Evolutionary conservation across 2,797 vertebrate genomes (phyloP).

Genomic region (Cynodonichthys magdalenae): DNA sequence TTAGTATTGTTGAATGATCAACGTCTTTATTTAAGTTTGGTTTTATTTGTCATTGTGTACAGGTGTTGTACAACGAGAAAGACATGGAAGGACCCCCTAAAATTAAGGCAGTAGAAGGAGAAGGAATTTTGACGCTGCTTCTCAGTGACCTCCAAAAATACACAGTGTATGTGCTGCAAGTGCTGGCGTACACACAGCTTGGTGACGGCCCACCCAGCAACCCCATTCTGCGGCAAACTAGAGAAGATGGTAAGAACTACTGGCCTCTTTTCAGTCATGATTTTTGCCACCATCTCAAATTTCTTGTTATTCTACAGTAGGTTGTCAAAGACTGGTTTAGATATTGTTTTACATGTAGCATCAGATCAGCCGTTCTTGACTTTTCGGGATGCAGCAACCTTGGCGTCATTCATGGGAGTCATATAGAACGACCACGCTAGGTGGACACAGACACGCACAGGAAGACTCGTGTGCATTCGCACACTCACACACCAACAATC

Average conservation of each 20-base stretch:
- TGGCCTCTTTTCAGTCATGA: slow-evolving; percentile 32
- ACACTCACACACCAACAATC: not conserved
- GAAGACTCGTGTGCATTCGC: not conserved
- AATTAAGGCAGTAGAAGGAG: slow-evolving; percentile 84
- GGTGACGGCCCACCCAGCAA: slow-evolving; percentile 88
- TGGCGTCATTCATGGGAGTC: slow-evolving; percentile 32
- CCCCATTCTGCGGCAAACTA: slow-evolving; percentile 84
- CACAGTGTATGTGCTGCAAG: slow-evolving; percentile 87
- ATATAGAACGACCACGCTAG: slow-evolving; percentile 24
- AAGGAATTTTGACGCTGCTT: slow-evolving; percentile 82
- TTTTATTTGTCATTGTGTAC: slow-evolving; percentile 19
- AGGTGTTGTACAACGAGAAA: slow-evolving; percentile 87
- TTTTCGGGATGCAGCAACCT: slow-evolving; percentile 27
- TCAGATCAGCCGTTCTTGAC: slow-evolving; percentile 21
- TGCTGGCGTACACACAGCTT: slow-evolving; percentile 88
- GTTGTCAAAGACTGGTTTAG: not conserved
- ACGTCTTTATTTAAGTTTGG: not conserved
- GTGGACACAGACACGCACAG: not conserved
- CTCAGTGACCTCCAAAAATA: slow-evolving; percentile 86
- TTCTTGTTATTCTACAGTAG: slow-evolving; percentile 1
- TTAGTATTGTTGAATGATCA: not conserved
- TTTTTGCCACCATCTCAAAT: slow-evolving; percentile 14
- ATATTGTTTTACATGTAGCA: slow-evolving; percentile 5
- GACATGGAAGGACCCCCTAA: slow-evolving; percentile 77
- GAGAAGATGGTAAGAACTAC: slow-evolving; percentile 86